A percentile compares a stretch with the other conserved stretches of the same genome.
phyloP scores from a whole-genome alignment of 2,113 vertebrate species.

The Protobothrops mucrosquamatus region DNA sequence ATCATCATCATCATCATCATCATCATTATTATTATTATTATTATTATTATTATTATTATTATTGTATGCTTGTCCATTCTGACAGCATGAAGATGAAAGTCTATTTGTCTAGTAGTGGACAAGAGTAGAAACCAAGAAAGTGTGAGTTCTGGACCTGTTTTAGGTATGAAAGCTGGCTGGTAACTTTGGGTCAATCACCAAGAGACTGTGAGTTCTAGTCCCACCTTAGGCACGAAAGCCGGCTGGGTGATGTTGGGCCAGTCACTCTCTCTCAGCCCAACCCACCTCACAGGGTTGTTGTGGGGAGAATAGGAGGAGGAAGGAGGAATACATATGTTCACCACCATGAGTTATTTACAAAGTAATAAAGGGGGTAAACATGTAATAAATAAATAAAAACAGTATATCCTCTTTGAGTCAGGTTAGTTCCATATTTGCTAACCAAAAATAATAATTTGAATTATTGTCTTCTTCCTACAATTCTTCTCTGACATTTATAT shows the following conservation, averaged over 20 bases:
- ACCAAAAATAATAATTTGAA: not conserved
- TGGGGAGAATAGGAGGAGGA: not conserved
- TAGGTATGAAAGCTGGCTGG: too few species aligned
- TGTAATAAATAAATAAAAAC: not conserved
- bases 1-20: too few species aligned
- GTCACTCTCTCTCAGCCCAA: too few species aligned
- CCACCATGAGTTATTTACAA: not conserved
- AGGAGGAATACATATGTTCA: not conserved
- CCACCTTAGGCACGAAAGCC: accelerated
- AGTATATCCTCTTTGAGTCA: not conserved
- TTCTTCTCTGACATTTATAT: not conserved
- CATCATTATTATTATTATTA: too few species aligned
- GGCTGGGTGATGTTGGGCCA: too few species aligned
- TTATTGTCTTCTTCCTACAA: not conserved
- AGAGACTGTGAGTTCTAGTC: not conserved
- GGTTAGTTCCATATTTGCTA: not conserved
- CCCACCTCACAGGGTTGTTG: not conserved
- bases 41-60: too few species aligned
- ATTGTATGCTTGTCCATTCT: too few species aligned
- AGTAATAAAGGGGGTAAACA: too few species aligned
- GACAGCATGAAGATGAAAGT: too few species aligned
- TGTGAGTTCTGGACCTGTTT: not conserved
- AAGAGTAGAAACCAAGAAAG: not conserved
- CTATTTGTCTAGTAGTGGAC: too few species aligned
- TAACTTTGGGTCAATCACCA: not conserved